Conservation (phyloP, 2,888 invertebrate species). For the Halocaridina rubra region DNA sequence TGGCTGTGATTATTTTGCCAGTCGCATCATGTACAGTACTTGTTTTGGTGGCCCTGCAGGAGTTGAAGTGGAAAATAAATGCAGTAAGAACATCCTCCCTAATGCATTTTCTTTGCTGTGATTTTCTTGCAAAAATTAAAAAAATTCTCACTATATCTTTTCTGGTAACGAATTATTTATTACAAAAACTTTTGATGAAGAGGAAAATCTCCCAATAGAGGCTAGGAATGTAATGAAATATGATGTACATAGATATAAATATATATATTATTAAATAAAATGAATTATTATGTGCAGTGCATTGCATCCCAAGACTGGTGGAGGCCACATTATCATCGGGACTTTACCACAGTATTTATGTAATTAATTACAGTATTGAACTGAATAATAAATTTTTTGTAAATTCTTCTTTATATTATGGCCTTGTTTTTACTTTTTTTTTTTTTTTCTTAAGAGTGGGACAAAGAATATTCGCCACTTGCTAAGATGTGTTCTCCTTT, state of each 20-base stretch:
- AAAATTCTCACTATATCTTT: too few species aligned
- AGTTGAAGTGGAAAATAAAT: not conserved
- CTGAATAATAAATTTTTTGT: not conserved
- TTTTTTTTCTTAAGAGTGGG: too few species aligned
- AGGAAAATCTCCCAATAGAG: not conserved
- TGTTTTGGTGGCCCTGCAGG: not conserved
- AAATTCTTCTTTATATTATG: not conserved
- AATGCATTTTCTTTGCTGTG: not conserved
- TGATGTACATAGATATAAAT: not conserved
- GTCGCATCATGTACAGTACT: conserved; percentile 17
- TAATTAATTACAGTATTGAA: not conserved
- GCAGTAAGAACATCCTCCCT: not conserved
- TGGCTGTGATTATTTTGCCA: conserved; percentile 34
- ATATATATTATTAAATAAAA: not conserved
- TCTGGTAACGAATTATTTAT: too few species aligned
- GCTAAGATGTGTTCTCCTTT: too few species aligned
- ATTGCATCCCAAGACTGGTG: not conserved
- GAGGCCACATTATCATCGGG: not conserved
- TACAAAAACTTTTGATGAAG: too few species aligned
- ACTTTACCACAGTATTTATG: not conserved
- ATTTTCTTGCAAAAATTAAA: not conserved
- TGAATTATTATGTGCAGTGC: not conserved
- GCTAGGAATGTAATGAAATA: not conserved
- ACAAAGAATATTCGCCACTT: too few species aligned
- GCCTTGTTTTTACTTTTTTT: too few species aligned